These are phyloP conservation scores for Leptarthrus brevirostris DNA, from an alignment of 2,888 invertebrate species.

Conservation along the genomic window DNA sequence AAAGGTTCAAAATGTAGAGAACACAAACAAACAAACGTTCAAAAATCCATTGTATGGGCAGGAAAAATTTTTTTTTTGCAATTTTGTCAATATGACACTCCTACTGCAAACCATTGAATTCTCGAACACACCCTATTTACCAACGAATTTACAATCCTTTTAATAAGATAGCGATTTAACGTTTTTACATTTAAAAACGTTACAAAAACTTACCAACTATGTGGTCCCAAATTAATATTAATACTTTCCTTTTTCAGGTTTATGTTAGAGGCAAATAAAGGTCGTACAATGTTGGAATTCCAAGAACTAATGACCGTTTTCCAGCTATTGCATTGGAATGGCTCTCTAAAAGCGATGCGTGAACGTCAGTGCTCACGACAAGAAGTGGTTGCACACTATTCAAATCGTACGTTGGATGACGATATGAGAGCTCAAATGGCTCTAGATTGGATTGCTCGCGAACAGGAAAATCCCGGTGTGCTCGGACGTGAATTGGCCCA, in stretches of 20 bases:
- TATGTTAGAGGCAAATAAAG: constrained; percentile 84
- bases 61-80: too few relatives aligned
- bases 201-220: too few relatives aligned
- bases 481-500: constrained; percentile 83
- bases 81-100: too few relatives aligned
- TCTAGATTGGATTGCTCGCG: constrained; percentile 90
- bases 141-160: too few relatives aligned
- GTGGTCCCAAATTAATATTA: too few relatives aligned
- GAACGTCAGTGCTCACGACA: constrained; percentile 94
- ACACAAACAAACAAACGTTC: too few relatives aligned
- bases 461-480: constrained; percentile 79
- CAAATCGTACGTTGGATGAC: constrained; percentile 90
- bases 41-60: too few relatives aligned
- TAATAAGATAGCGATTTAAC: too few relatives aligned
- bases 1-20: too few relatives aligned
- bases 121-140: too few relatives aligned
- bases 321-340: constrained; percentile 96
- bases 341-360: constrained; percentile 94
- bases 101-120: too few relatives aligned
- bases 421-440: constrained; percentile 98
- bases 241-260: constrained; percentile 68
- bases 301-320: constrained; percentile 98
- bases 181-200: too few relatives aligned
- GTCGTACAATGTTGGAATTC: constrained; percentile 94
- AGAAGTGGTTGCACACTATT: constrained; percentile 93